phyloP scores from a whole-genome alignment of 2,888 invertebrate genomes.

The Harpagoxenus sublaevis region DNA sequence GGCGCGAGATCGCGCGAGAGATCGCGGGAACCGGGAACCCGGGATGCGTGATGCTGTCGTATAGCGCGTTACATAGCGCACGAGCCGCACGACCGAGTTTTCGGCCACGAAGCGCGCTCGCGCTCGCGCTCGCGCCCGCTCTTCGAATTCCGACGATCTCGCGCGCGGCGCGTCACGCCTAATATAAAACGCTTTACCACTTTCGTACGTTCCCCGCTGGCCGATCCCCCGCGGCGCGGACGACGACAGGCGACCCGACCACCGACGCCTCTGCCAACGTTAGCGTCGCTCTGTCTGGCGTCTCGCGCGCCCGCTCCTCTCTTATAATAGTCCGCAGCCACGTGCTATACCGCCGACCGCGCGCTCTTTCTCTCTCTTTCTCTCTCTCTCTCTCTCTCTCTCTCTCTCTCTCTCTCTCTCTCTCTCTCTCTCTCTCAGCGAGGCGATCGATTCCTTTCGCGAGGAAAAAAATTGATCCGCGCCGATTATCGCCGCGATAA shows the following conservation, averaged over 20 bases:
- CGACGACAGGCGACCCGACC: constrained; percentile 17
- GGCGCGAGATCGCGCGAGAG: neutral
- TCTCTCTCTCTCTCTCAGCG: neutral
- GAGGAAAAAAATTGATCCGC: neutral
- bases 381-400: neutral
- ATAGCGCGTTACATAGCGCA: no score
- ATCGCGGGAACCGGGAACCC: constrained; percentile 10
- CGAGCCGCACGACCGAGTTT: constrained; percentile 1
- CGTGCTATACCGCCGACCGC: constrained; percentile 51
- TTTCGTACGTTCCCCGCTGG: constrained; percentile 46
- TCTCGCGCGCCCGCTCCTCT: constrained; percentile 61
- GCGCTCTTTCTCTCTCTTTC: neutral
- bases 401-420: no score
- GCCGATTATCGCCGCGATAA: neutral
- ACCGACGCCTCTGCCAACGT: constrained; percentile 63
- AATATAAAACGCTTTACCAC: constrained; percentile 62
- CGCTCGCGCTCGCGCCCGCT: neutral
- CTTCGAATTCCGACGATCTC: constrained; percentile 6
- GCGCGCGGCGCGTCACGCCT: constrained; percentile 61
- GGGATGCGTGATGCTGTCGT: no score
- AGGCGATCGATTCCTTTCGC: constrained; percentile 5
- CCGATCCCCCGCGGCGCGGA: neutral
- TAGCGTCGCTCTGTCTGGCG: constrained; percentile 75
- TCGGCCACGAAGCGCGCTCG: neutral
- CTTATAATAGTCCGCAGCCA: constrained; percentile 67